These are phyloP conservation scores for Egretta garzetta DNA, from an alignment of 2,113 vertebrate species.

Conservation along the genomic window DNA sequence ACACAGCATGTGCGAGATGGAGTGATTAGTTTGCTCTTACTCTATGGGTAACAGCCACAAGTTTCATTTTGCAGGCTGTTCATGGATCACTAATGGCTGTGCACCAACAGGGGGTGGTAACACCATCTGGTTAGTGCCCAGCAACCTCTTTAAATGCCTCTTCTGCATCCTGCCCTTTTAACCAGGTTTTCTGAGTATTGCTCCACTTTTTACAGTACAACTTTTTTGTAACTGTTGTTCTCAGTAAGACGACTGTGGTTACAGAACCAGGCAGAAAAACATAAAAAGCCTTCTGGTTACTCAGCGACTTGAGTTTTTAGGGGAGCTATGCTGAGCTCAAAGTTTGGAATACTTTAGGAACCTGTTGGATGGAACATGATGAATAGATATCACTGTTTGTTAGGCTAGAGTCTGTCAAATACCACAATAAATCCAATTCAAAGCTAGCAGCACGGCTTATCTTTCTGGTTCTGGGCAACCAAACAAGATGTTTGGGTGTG, in stretches of 20 bases:
- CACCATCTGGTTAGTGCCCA: not conserved
- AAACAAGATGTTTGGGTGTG: not conserved
- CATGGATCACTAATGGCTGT: not conserved
- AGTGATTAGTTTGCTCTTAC: not conserved
- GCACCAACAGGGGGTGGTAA: not conserved
- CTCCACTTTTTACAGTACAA: not conserved
- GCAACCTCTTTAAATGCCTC: not conserved
- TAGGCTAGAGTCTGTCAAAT: not conserved
- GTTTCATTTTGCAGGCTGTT: not conserved
- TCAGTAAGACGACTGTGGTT: accelerated
- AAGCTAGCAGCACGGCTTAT: not conserved
- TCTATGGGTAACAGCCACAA: not conserved
- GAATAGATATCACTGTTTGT: not conserved
- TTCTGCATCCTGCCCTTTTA: not conserved
- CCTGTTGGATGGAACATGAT: not conserved
- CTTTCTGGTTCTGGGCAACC: not conserved
- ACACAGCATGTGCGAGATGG: not conserved
- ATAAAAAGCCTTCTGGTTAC: not conserved
- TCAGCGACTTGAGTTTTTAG: not conserved
- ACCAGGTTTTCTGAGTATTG: not conserved
- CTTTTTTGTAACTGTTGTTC: not conserved
- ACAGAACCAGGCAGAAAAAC: not conserved
- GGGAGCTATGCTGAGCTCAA: not conserved
- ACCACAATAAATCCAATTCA: not conserved
- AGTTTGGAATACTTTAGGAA: not conserved